These are phyloP conservation scores for Proales similis DNA, from an alignment of 1,140 invertebrate genomes.

Conservation along the genomic window DNA sequence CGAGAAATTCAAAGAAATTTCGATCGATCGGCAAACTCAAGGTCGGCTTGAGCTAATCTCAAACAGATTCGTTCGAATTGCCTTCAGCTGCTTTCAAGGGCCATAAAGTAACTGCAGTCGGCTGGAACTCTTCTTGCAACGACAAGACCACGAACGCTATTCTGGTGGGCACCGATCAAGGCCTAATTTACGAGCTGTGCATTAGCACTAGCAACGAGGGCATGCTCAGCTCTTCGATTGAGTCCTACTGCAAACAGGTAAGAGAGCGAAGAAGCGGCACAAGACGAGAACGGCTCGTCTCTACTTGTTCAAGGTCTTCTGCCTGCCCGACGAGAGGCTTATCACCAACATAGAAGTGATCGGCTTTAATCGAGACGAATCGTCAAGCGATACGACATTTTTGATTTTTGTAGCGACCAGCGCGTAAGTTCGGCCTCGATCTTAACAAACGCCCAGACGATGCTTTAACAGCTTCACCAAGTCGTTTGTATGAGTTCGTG, in stretches of 20 bases:
- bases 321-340: too few relatives aligned
- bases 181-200: constrained; percentile 80
- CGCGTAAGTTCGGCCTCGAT: constrained; percentile 67
- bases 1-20: constrained; percentile 61
- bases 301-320: too few relatives aligned
- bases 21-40: constrained; percentile 55
- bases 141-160: constrained; percentile 67
- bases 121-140: constrained; percentile 69
- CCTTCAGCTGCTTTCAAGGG: constrained; percentile 52
- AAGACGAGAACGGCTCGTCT: too few relatives aligned
- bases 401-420: too few relatives aligned
- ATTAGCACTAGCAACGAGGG: constrained; percentile 69
- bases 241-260: constrained; percentile 82
- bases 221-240: constrained; percentile 67
- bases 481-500: constrained; percentile 32
- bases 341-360: too few relatives aligned
- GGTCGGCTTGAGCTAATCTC: too few relatives aligned
- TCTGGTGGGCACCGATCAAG: constrained; percentile 77
- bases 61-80: too few relatives aligned
- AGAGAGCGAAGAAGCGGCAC: neutral
- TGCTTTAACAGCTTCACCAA: constrained; percentile 65
- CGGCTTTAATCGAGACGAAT: too few relatives aligned
- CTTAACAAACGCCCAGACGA: constrained; percentile 66
- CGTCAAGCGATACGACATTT: too few relatives aligned
- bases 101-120: constrained; percentile 79